phyloP scores from a whole-genome alignment of 2,797 vertebrate genomes.

The Chiloscyllium punctatum region DNA sequence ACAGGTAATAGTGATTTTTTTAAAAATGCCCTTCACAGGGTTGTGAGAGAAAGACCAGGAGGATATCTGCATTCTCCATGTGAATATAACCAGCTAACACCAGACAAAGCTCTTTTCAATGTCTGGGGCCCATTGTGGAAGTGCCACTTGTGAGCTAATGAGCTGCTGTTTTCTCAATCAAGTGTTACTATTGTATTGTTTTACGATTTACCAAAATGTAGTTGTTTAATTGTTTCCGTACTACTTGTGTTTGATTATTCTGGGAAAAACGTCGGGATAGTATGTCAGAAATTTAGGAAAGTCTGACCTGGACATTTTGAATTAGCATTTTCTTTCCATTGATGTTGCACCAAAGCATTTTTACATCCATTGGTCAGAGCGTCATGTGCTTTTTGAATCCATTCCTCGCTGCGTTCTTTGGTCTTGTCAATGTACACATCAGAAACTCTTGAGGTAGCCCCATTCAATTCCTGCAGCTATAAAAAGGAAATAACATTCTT shows the following conservation, averaged over 20 bases:
- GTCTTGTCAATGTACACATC: not conserved
- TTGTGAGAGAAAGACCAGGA: not conserved
- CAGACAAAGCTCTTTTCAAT: constrained; percentile 20
- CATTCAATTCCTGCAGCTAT: not conserved
- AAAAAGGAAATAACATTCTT: not conserved
- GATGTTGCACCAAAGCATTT: not conserved
- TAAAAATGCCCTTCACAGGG: not conserved
- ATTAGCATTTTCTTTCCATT: not conserved
- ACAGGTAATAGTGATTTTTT: not conserved
- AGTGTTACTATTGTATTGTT: not conserved
- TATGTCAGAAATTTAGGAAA: too few relatives aligned
- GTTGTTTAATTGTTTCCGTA: not conserved
- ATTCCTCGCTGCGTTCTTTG: not conserved
- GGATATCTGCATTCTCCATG: constrained; percentile 11
- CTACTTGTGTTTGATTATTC: not conserved
- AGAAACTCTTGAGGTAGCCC: not conserved
- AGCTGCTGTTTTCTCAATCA: not conserved
- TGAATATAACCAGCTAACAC: not conserved
- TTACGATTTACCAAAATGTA: not conserved
- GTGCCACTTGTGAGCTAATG: not conserved
- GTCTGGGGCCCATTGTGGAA: not conserved
- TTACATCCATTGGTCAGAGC: not conserved
- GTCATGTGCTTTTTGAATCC: not conserved
- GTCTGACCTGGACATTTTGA: not conserved
- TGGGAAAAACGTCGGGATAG: not conserved